A percentile compares a stretch with the other conserved stretches of the same genome.
Evolutionary conservation across 2,888 invertebrate genomes (phyloP).

Genomic region (Hirtodrosophila confusa): DNA sequence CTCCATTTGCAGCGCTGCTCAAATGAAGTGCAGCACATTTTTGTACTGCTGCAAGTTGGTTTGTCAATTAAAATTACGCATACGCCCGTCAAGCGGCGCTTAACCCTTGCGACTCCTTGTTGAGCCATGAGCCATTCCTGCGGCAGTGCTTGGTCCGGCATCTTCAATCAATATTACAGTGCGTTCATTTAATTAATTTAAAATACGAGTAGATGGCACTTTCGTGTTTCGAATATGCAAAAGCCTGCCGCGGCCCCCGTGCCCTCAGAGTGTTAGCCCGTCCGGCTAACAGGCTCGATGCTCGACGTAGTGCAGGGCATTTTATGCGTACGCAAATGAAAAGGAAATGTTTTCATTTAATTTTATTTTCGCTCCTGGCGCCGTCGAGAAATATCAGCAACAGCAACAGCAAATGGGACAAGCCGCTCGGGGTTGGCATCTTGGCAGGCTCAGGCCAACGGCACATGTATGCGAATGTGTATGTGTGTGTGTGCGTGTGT

Average conservation of each 20-base stretch:
- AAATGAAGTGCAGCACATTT: constrained; percentile 57
- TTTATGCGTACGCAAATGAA: constrained; percentile 77
- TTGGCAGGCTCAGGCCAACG: constrained; percentile 29
- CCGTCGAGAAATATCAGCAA: constrained; percentile 68
- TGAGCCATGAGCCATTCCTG: neutral
- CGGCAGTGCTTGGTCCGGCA: constrained; percentile 5
- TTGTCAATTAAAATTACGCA: constrained; percentile 74
- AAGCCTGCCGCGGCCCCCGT: constrained; percentile 17
- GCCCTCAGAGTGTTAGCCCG: constrained; percentile 38
- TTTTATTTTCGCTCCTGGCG: constrained; percentile 79
- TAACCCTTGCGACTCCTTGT: constrained; percentile 4
- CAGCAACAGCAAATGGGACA: constrained; percentile 14
- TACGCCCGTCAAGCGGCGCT: constrained; percentile 25
- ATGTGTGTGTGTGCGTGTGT: constrained; percentile 1
- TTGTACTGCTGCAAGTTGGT: constrained; percentile 34
- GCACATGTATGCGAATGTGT: constrained; percentile 11
- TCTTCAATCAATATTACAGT: constrained; percentile 71
- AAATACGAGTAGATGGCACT: constrained; percentile 56
- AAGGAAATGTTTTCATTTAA: constrained; percentile 82
- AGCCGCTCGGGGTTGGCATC: constrained; percentile 31
- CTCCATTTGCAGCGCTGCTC: constrained; percentile 57
- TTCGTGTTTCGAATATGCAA: constrained; percentile 58
- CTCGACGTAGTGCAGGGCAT: constrained; percentile 41
- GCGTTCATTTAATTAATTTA: constrained; percentile 73
- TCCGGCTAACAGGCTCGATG: constrained; percentile 24